Conservation (phyloP, 2,888 invertebrate species). For the Cetonia aurata region DNA sequence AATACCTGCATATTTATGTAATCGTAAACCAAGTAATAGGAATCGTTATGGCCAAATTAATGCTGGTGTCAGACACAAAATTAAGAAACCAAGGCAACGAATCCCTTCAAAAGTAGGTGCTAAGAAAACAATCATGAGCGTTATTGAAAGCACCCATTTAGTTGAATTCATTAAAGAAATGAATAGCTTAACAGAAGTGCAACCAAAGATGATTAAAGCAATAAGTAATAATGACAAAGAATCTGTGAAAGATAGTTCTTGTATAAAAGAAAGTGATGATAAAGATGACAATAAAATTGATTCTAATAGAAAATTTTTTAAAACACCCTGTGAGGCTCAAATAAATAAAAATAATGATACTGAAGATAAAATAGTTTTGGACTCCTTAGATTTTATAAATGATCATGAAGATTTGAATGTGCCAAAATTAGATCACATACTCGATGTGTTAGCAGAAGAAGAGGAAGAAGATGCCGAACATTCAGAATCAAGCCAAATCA, state of each 20-base stretch:
- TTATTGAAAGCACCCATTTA: constrained; percentile 52
- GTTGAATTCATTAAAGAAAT: constrained; percentile 36
- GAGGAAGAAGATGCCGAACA: constrained; percentile 2
- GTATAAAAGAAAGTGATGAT: neutral
- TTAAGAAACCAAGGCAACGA: constrained; percentile 72
- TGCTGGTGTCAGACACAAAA: constrained; percentile 74
- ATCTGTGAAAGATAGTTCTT: constrained; percentile 35
- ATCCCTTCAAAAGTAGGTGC: constrained; percentile 53
- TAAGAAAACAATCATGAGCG: constrained; percentile 58
- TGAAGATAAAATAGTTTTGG: constrained; percentile 57
- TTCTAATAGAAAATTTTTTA: constrained; percentile 65
- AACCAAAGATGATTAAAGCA: constrained; percentile 39
- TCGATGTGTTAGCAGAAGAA: constrained; percentile 62
- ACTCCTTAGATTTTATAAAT: constrained; percentile 56
- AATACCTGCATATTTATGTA: constrained; percentile 56
- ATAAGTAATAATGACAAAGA: constrained; percentile 34
- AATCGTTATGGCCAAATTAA: constrained; percentile 73
- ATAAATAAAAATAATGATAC: constrained; percentile 58
- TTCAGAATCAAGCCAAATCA: constrained; percentile 50
- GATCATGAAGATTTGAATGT: constrained; percentile 57
- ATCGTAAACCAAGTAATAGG: constrained; percentile 62
- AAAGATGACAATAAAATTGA: constrained; percentile 44
- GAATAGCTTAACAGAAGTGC: constrained; percentile 40
- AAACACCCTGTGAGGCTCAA: constrained; percentile 60
- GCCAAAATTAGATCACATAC: constrained; percentile 52